These are phyloP conservation scores for Galerucella nymphaeae DNA, from an alignment of 2,888 invertebrate species.

Conservation along the genomic window DNA sequence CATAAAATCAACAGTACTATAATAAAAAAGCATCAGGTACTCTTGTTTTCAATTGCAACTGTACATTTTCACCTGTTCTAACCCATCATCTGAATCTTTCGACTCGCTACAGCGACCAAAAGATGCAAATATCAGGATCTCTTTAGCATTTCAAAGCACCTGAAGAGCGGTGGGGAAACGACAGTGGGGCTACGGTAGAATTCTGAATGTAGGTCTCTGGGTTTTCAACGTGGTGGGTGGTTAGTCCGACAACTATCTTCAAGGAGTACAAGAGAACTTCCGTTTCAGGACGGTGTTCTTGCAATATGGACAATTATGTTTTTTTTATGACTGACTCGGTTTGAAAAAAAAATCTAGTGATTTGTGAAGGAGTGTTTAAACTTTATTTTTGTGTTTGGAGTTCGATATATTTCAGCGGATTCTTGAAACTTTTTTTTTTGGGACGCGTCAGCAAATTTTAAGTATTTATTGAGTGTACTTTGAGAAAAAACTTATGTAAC, in stretches of 20 bases:
- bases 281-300: conserved; percentile 38
- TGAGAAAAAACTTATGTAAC: too few species aligned
- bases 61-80: conserved; percentile 32
- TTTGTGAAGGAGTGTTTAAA: background rate
- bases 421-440: background rate
- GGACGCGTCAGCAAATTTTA: conserved; percentile 18
- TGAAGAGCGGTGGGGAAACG: conserved; percentile 40
- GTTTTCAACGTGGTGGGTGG: conserved; percentile 62
- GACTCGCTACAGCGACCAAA: conserved; percentile 12
- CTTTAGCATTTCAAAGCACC: conserved; percentile 47
- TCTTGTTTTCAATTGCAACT: conserved; percentile 15
- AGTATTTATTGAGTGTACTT: background rate
- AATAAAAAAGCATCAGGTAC: background rate
- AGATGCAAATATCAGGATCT: conserved; percentile 44
- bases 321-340: conserved; percentile 9
- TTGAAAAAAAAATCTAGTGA: background rate
- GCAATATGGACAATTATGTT: conserved; percentile 16
- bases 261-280: conserved; percentile 59
- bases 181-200: conserved; percentile 53
- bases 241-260: conserved; percentile 61
- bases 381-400: background rate
- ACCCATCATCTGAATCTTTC: conserved; percentile 26
- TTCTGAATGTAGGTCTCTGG: conserved; percentile 62
- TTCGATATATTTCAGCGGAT: background rate
- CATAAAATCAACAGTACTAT: conserved; percentile 3